These are phyloP conservation scores for Pogonognathellus flavescens DNA, from an alignment of 1,140 invertebrate genomes.

Conservation along the genomic window DNA sequence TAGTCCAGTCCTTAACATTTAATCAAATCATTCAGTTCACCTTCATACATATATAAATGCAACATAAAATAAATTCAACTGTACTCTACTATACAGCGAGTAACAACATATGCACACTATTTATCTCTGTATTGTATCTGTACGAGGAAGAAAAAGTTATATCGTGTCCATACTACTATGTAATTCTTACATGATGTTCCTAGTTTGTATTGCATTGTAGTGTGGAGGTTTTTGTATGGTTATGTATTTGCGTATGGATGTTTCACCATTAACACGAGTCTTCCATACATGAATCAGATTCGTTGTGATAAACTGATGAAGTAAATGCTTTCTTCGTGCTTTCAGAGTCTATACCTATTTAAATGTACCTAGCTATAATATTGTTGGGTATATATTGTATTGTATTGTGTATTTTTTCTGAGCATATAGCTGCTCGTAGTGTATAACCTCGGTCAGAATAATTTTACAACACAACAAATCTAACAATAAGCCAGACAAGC, in stretches of 20 bases:
- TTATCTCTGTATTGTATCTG: too few species aligned
- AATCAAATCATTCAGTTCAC: slow-evolving; percentile 34
- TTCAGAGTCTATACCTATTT: background rate
- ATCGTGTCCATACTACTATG: too few species aligned
- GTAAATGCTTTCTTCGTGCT: slow-evolving; percentile 26
- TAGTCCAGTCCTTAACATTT: slow-evolving; percentile 5
- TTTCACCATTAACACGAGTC: slow-evolving; percentile 48
- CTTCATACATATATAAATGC: background rate
- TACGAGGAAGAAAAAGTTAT: too few species aligned
- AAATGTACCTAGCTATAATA: background rate
- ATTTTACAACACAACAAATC: slow-evolving; percentile 4
- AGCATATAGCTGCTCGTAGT: too few species aligned
- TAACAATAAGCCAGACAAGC: background rate
- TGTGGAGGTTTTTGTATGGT: too few species aligned
- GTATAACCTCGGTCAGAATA: background rate
- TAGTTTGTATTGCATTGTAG: too few species aligned
- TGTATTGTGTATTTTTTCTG: background rate
- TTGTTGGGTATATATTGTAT: too few species aligned
- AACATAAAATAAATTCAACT: slow-evolving; percentile 26
- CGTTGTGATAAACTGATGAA: slow-evolving; percentile 33
- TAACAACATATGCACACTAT: too few species aligned
- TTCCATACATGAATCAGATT: slow-evolving; percentile 38
- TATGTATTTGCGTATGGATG: too few species aligned
- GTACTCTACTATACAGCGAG: background rate
- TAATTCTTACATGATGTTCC: too few species aligned